Percentiles rank a stretch among this genome's conserved stretches.
Evolutionary conservation across 2,113 vertebrate genomes (phyloP).

Genomic region (Raja brachyura): DNA sequence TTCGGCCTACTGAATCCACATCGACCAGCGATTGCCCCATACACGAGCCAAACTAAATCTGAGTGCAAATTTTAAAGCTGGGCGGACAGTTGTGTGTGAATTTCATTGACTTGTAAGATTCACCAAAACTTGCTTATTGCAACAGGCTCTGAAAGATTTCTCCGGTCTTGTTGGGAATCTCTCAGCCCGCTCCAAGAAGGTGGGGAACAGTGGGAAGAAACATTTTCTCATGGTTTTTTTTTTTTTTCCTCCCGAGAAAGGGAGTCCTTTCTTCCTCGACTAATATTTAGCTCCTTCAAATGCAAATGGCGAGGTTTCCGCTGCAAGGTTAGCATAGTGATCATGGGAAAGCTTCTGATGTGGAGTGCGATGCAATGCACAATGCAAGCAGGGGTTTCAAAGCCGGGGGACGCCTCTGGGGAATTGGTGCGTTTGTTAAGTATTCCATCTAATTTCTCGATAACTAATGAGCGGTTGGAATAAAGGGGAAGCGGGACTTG

Average conservation of each 20-base stretch:
- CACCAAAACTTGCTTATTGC: neutral
- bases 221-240: slow-evolving; percentile 92
- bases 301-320: slow-evolving; percentile 89
- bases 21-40: no score
- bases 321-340: slow-evolving; percentile 99
- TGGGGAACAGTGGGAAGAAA: slow-evolving; percentile 70
- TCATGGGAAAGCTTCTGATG: slow-evolving; percentile 97
- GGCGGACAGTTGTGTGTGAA: neutral
- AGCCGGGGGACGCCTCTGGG: slow-evolving; percentile 52
- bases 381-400: slow-evolving; percentile 78
- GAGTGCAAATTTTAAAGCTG: neutral
- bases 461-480: slow-evolving; percentile 73
- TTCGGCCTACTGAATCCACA: no score
- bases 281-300: slow-evolving; percentile 99
- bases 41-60: neutral
- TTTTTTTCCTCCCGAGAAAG: slow-evolving; percentile 67
- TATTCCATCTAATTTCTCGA: slow-evolving; percentile 60
- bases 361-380: slow-evolving; percentile 79
- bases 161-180: slow-evolving; percentile 59
- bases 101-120: neutral
- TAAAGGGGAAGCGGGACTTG: no score
- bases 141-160: slow-evolving; percentile 49
- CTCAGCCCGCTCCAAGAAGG: slow-evolving; percentile 81
- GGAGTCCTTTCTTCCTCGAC: slow-evolving; percentile 86
- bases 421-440: slow-evolving; percentile 64